phyloP scores from a whole-genome alignment of 2,888 invertebrate species.

The Cotesia congregata region DNA sequence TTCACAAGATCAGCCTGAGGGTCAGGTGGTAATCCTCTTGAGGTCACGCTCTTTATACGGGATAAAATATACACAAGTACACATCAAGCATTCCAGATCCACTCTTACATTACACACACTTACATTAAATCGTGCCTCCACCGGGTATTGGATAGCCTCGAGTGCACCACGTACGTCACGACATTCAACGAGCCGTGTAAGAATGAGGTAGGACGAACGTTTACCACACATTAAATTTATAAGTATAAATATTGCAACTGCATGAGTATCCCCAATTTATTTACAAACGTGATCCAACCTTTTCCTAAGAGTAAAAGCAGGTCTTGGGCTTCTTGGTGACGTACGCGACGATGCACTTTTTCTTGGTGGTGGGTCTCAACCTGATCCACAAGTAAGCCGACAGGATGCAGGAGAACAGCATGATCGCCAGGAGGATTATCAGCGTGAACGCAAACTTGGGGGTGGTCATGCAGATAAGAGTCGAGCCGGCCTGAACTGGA shows the following conservation, averaged over 20 bases:
- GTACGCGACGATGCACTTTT: conserved; percentile 71
- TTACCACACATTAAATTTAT: conserved; percentile 1
- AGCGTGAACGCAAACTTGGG: conserved; percentile 92
- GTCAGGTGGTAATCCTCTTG: conserved; percentile 22
- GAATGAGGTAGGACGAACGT: conserved; percentile 21
- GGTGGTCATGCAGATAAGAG: conserved; percentile 92
- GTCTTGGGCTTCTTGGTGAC: conserved; percentile 71
- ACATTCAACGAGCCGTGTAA: conserved; percentile 20
- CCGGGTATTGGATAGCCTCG: conserved; percentile 44
- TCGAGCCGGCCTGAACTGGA: conserved; percentile 75
- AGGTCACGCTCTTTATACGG: conserved; percentile 14
- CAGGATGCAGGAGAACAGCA: conserved; percentile 87
- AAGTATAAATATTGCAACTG: neutral
- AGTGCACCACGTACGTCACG: conserved; percentile 36
- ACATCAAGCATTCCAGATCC: conserved; percentile 20
- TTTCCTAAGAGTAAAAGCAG: conserved; percentile 78
- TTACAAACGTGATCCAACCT: neutral
- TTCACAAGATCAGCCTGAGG: conserved; percentile 18
- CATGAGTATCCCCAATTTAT: neutral
- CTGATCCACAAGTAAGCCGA: conserved; percentile 89
- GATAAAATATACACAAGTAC: conserved; percentile 1
- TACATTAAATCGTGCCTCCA: conserved; percentile 46
- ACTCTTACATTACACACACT: conserved; percentile 24
- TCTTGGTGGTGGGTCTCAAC: conserved; percentile 78
- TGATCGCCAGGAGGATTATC: conserved; percentile 84